Conservation (phyloP, 1,140 invertebrate species). For the Cyphomyrmex costatus region DNA sequence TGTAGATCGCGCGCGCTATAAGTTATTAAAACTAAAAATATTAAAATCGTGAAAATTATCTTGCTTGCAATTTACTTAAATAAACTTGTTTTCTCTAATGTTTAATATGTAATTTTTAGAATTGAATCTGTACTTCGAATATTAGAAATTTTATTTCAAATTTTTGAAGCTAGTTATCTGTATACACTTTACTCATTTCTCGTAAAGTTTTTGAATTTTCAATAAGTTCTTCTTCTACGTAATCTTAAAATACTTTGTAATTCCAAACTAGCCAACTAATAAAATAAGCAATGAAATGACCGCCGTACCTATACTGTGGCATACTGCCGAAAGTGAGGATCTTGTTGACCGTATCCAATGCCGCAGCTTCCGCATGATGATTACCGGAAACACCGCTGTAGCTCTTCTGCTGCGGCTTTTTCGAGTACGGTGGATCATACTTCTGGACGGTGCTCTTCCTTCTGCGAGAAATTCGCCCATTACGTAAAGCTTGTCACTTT, state of each 20-base stretch:
- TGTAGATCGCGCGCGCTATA: too few relatives aligned
- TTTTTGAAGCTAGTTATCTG: not conserved
- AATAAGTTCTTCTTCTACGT: not conserved
- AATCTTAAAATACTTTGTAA: conserved; percentile 24
- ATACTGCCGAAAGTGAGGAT: conserved; percentile 93
- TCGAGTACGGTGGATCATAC: conserved; percentile 94
- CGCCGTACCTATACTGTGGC: conserved; percentile 92
- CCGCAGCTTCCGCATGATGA: conserved; percentile 89
- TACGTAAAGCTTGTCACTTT: conserved; percentile 34
- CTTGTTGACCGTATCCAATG: conserved; percentile 92
- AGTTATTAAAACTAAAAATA: not conserved
- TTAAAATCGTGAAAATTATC: not conserved
- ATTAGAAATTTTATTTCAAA: conserved; percentile 5
- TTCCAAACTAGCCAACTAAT: not conserved
- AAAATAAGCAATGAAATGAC: conserved; percentile 65
- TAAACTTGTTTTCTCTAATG: not conserved
- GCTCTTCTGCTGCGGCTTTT: conserved; percentile 92
- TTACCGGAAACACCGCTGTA: conserved; percentile 88
- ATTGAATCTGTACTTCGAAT: not conserved
- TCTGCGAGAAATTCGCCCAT: conserved; percentile 84
- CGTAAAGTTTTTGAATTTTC: not conserved
- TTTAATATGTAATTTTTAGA: not conserved
- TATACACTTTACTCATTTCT: conserved; percentile 1
- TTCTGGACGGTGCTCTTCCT: conserved; percentile 95
- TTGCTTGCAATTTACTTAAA: conserved; percentile 5